Evolutionary conservation across 2,888 invertebrate genomes (phyloP), one percentile per base, ranked within the genome.

Genomic region (Priocnemis perturbator): DNA sequence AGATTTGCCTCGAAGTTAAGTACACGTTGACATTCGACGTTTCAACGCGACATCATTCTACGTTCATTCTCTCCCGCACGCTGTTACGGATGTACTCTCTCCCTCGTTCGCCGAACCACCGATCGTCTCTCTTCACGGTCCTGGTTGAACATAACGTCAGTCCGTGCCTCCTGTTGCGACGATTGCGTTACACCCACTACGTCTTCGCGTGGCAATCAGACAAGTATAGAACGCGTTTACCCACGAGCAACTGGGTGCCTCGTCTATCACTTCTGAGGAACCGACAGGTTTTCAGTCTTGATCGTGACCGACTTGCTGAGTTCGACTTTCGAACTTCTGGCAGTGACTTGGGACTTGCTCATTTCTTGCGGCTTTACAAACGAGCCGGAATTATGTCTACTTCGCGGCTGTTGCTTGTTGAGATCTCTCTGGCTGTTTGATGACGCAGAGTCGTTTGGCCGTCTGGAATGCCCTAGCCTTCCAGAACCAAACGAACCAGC

Each of bases 401-500:
- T 86, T 61, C 82, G 76, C 1, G 85, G 77, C 55, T 83, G 75
- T 50, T 83, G 86, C 53, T 87, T 83, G 52, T 55, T 82, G 69
- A 81, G 74, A 69, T 86, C 85, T 19, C 84, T 82, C 47, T 85
- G 85, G 56, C 76, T 77, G 60, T 67, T 83, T 17, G 81, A 74
- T 14, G 82, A 78, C n/a, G 74, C 72, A 26, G 78, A 73, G 20
- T 87, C 85, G 74, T 81, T 60, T 20, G 86, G 78, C 74, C 86
- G 82, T 71, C 85, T 86, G 65, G 81, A 75, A 74, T 87, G 84
- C 21, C 81, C 69, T 14, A 83, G 60, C 71, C 87, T 84, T 14
- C 87, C 87, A 2, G 89, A 89, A 11, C 89, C 89, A 47, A 88
- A 88, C 3, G 89, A 89, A 26, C 83, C 87, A 3, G 88, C 83